A percentile compares a stretch with the other conserved stretches of the same genome.
Evolutionary conservation across 1,140 invertebrate species (phyloP).

Genomic region (Drosophila parabipectinata): DNA sequence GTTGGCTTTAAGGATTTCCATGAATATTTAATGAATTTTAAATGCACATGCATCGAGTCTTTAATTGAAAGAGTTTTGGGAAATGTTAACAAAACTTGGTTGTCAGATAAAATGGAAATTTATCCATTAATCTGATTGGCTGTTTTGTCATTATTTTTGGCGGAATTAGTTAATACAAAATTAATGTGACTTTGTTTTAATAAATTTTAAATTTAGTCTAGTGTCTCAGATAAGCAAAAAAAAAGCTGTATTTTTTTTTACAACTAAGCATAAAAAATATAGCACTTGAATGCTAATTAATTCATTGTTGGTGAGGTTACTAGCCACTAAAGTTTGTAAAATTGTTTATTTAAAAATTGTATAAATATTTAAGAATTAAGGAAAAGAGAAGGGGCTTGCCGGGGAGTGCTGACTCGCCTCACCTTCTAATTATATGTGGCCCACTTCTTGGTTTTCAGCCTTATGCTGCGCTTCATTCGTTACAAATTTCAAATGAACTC

Average conservation of each 20-base stretch:
- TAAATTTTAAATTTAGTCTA: conserved; percentile 2
- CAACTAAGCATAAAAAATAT: conserved; percentile 48
- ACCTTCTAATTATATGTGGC: conserved; percentile 49
- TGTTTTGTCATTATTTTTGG: neutral
- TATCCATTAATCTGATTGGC: neutral
- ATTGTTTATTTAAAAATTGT: conserved; percentile 13
- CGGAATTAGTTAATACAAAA: neutral
- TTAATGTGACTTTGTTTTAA: neutral
- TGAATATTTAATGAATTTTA: conserved; percentile 27
- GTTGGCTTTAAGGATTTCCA: conserved; percentile 34
- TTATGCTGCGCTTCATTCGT: conserved; percentile 25
- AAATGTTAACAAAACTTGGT: conserved; percentile 3
- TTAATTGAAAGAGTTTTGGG: neutral
- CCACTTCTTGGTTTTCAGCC: conserved; percentile 25
- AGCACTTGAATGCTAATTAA: conserved; percentile 66
- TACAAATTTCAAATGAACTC: conserved; percentile 76
- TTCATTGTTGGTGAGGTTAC: conserved; percentile 51
- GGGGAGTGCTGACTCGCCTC: conserved; percentile 46
- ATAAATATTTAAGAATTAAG: conserved; percentile 31
- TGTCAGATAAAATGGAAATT: conserved; percentile 4
- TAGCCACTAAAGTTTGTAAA: neutral
- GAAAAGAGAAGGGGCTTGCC: neutral
- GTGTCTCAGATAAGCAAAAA: neutral
- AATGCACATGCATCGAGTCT: neutral
- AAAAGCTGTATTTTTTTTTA: conserved; percentile 29